phyloP scores from a whole-genome alignment of 2,797 vertebrate genomes.

The Aldrovandia affinis region DNA sequence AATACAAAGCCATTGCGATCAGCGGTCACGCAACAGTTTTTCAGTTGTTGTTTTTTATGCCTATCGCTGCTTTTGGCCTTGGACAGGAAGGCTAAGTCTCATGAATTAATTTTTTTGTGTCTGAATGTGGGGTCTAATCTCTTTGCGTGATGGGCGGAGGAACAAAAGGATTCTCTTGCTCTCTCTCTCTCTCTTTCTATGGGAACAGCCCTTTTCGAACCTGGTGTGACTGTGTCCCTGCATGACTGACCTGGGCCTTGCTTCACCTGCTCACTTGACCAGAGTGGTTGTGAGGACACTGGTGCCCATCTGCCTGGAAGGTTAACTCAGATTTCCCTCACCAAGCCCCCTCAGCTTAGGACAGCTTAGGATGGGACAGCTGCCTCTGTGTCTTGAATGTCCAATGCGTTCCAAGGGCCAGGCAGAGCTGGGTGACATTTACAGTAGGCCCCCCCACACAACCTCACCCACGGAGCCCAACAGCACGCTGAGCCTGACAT shows the following conservation, averaged over 20 bases:
- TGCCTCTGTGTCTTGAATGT: constrained; percentile 69
- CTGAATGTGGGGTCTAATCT: not conserved
- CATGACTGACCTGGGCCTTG: constrained; percentile 42
- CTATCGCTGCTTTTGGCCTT: constrained; percentile 28
- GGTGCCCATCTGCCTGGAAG: not conserved
- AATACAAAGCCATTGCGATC: not conserved
- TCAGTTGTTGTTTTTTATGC: not conserved
- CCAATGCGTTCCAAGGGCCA: constrained; percentile 60
- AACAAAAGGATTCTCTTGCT: not conserved
- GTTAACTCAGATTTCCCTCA: not conserved
- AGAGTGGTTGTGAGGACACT: not conserved
- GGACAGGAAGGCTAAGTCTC: constrained; percentile 30
- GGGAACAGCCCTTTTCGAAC: not conserved
- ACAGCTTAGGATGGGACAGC: constrained; percentile 70
- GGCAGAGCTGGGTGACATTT: constrained; percentile 73
- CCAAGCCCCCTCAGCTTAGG: constrained; percentile 11
- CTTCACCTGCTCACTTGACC: constrained; percentile 21
- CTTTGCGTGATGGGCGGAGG: not conserved
- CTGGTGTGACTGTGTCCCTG: constrained; percentile 40
- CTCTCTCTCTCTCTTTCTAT: not conserved
- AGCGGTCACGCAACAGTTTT: constrained; percentile 2
- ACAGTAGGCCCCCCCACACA: constrained; percentile 25
- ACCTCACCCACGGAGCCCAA: constrained; percentile 61
- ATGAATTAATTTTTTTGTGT: not conserved
- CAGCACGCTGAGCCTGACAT: constrained; percentile 77